A percentile compares a stretch with the other conserved stretches of the same genome.
These are phyloP conservation scores for Formica aserva DNA, from an alignment of 2,888 invertebrate genomes.

Conservation along the genomic window DNA sequence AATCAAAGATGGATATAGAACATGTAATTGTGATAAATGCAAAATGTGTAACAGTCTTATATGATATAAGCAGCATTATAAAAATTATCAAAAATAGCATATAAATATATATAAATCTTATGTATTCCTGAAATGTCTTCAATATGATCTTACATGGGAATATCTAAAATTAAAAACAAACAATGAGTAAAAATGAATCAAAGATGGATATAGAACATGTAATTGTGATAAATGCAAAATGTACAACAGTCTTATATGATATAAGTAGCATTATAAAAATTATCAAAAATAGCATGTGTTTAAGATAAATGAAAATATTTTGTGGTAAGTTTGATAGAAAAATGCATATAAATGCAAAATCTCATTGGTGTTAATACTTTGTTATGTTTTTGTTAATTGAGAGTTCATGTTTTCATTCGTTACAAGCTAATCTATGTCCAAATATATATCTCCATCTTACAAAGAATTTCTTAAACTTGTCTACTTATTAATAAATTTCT, in stretches of 20 bases:
- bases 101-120: constrained; percentile 28
- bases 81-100: constrained; percentile 19
- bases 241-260: constrained; percentile 60
- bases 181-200: constrained; percentile 32
- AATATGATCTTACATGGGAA: constrained; percentile 26
- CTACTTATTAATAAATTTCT: not conserved
- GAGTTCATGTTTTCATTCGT: not conserved
- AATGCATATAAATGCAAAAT: constrained; percentile 11
- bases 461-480: not conserved
- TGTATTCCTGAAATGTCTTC: constrained; percentile 59
- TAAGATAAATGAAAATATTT: constrained; percentile 11
- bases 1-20: constrained; percentile 18
- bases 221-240: constrained; percentile 15
- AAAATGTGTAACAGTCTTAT: constrained; percentile 62
- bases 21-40: not conserved
- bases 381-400: not conserved
- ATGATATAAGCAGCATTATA: not conserved
- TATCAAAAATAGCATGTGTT: constrained; percentile 1
- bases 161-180: constrained; percentile 12
- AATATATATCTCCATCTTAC: not conserved
- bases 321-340: not conserved
- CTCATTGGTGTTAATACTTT: not conserved
- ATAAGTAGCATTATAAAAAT: constrained; percentile 7
- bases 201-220: constrained; percentile 19
- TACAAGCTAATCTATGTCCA: not conserved